Conservation (phyloP, 2,797 vertebrate genomes). For the Microcaecilia unicolor region DNA sequence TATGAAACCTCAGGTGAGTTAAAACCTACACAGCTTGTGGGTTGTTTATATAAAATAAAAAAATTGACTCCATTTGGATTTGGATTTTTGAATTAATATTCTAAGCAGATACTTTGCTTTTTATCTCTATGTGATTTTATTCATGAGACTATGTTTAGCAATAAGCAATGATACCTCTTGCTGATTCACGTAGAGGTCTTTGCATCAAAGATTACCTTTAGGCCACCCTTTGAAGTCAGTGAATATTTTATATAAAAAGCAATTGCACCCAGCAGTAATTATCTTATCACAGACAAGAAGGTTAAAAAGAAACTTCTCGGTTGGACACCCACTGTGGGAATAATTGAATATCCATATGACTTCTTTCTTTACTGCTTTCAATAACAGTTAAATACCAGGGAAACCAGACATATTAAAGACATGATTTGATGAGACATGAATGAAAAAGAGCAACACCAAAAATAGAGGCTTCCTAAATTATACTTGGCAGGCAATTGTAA, state of each 20-base stretch:
- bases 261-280: conserved; percentile 57
- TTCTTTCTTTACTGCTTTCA: conserved; percentile 61
- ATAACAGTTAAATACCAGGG: conserved; percentile 59
- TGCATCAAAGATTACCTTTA: conserved; percentile 21
- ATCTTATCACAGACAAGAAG: conserved; percentile 60
- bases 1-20: too few species aligned
- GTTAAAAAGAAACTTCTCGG: conserved; percentile 55
- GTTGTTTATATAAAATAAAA: too few species aligned
- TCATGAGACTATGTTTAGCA: conserved; percentile 40
- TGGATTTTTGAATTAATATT: too few species aligned
- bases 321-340: conserved; percentile 52
- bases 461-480: conserved; percentile 21
- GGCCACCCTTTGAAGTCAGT: conserved; percentile 52
- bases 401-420: conserved; percentile 48
- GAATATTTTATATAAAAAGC: conserved; percentile 60
- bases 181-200: conserved; percentile 15
- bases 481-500: conserved; percentile 32
- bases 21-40: too few species aligned
- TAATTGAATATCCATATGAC: conserved; percentile 62
- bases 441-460: conserved; percentile 23
- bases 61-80: too few species aligned
- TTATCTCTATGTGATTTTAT: too few species aligned
- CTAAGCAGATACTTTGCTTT: too few species aligned
- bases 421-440: conserved; percentile 48
- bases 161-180: conserved; percentile 17